Evolutionary conservation across 2,113 vertebrate species (phyloP), one percentile per base, ranked within the genome.

Genomic region (Clarias magur): DNA sequence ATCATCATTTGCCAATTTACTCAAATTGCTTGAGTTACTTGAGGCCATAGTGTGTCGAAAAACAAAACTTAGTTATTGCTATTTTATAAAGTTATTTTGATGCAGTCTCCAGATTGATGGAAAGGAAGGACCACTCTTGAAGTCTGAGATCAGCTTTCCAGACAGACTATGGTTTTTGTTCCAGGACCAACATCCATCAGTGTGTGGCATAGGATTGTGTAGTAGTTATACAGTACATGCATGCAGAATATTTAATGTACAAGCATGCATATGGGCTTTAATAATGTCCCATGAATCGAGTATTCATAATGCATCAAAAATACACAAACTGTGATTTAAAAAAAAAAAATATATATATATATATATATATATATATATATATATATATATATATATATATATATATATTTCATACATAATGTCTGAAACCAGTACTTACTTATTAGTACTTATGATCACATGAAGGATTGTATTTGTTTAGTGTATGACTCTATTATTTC

Each of bases 141-240:
- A 67, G 19, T 72, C 38, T 62, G 59, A 83, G 76, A 81, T 54
- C 80, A 42, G 13, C 60, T 65, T 11, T 84, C 19, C 19, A 87
- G 85, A 57, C 81, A 80, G n/a, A 19, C 27, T 60, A 62, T 73
- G 76, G 42, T 81, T 68, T 86, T 60, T 90, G 83, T 89, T 89
- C 89, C 60, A 59, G 57, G 65, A 79, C 57, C 38, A 63, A 19
- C 48, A 89, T n/a, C n/a, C n/a, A n/a, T n/a, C n/a, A n/a, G n/a
- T n/a, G n/a, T n/a, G n/a, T n/a, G n/a, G n/a, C n/a, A n/a, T n/a
- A n/a, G n/a, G n/a, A n/a, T n/a, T n/a, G n/a, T n/a, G n/a, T 79
- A 57, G 34, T 38, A 73, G 34, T 73, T 42, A 73, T 10, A 73
- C 15, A 13, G 63, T 70, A 34, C 30, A 38, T 9, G 30, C 30